Evolutionary conservation across 2,113 vertebrate species (phyloP).

Genomic region (Tautogolabrus adspersus): DNA sequence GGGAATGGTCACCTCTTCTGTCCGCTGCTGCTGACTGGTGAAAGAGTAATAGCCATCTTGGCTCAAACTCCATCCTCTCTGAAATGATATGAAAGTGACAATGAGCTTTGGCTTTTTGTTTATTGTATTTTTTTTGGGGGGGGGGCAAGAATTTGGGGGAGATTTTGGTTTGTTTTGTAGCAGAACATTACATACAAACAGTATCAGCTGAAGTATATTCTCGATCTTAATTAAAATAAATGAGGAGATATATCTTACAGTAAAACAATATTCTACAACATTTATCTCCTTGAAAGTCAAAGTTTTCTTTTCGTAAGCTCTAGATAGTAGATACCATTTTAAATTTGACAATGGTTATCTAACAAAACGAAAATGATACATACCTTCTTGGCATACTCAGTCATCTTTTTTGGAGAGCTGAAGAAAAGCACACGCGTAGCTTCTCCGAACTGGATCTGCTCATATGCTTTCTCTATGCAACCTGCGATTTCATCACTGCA

Average conservation of each 20-base stretch:
- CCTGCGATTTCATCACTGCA: slow-evolving; percentile 93
- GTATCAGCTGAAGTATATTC: too few relatives aligned
- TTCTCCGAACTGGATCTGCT: slow-evolving; percentile 92
- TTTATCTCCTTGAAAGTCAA: too few relatives aligned
- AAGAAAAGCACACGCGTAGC: slow-evolving; percentile 94
- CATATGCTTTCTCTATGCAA: slow-evolving; percentile 95
- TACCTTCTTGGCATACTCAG: slow-evolving; percentile 94
- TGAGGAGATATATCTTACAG: too few relatives aligned
- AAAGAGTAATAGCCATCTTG: slow-evolving; percentile 91
- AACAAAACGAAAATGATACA: slow-evolving; percentile 15
- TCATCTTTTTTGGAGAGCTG: slow-evolving; percentile 92
- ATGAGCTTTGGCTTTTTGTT: background rate
- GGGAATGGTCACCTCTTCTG: slow-evolving; percentile 92
- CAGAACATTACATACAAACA: too few relatives aligned
- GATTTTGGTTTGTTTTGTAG: too few relatives aligned
- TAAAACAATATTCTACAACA: too few relatives aligned
- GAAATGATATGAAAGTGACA: slow-evolving; percentile 45
- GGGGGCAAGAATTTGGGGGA: background rate
- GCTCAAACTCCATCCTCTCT: slow-evolving; percentile 92
- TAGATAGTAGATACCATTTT: background rate
- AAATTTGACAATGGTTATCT: background rate
- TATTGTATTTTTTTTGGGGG: background rate
- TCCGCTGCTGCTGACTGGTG: slow-evolving; percentile 90
- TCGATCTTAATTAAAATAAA: too few relatives aligned
- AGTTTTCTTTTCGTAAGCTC: background rate